A percentile compares a stretch with the other conserved stretches of the same genome.
Conservation (phyloP, 2,113 vertebrate genomes). For the Albula glossodonta region DNA sequence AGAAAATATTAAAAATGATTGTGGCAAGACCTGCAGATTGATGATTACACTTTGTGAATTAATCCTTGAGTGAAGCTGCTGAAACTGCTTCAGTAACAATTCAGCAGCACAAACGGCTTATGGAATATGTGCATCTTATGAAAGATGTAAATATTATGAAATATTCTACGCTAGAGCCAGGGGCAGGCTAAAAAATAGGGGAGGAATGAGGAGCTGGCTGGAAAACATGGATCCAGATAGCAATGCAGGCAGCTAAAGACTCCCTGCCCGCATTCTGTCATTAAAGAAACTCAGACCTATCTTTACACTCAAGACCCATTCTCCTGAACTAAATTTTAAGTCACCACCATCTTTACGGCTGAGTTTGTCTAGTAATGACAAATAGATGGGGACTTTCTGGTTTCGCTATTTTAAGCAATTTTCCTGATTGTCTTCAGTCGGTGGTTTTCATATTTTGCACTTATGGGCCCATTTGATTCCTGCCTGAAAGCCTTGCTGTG, state of each 20-base stretch:
- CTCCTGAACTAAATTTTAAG: neutral
- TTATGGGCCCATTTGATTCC: conserved; percentile 67
- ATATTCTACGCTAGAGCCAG: neutral
- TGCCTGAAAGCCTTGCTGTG: conserved; percentile 38
- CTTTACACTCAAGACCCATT: neutral
- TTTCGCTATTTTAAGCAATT: neutral
- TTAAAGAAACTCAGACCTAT: neutral
- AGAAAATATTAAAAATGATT: too few species aligned
- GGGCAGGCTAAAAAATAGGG: neutral
- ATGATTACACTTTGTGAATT: neutral
- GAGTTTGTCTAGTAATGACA: neutral
- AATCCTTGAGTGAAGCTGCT: neutral
- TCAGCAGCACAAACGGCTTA: neutral
- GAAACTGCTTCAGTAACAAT: neutral
- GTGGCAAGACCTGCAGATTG: neutral
- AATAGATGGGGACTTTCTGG: neutral
- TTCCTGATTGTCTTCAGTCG: neutral
- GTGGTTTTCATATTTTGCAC: conserved; percentile 55
- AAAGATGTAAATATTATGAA: neutral
- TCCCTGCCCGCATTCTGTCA: neutral
- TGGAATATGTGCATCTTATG: too few species aligned
- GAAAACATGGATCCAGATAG: neutral
- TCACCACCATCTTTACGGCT: neutral
- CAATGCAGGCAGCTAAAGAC: neutral
- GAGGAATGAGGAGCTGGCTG: neutral